phyloP scores from a whole-genome alignment of 2,797 vertebrate genomes.

The Harpagifer antarcticus region DNA sequence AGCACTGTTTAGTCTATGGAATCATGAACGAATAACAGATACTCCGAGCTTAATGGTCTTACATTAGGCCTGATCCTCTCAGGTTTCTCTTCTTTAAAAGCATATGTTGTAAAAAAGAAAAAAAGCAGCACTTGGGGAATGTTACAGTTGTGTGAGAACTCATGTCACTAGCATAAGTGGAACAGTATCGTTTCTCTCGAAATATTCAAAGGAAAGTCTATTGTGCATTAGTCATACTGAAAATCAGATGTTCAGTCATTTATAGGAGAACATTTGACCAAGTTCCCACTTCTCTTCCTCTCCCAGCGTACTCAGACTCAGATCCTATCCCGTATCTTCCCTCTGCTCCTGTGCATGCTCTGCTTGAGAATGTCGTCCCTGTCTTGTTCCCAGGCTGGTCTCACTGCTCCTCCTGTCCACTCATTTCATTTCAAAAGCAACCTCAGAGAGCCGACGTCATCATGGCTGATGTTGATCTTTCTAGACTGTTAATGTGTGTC shows the following conservation, averaged over 20 bases:
- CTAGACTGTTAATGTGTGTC: slow-evolving; percentile 14
- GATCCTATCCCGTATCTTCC: slow-evolving; percentile 55
- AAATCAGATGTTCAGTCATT: slow-evolving; percentile 65
- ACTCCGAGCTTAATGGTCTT: slow-evolving; percentile 74
- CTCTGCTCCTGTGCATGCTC: slow-evolving; percentile 61
- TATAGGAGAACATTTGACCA: slow-evolving; percentile 51
- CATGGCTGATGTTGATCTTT: slow-evolving; percentile 18
- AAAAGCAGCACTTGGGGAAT: slow-evolving; percentile 15
- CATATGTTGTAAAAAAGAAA: slow-evolving; percentile 45
- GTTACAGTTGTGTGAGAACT: slow-evolving; percentile 29
- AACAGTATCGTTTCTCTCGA: slow-evolving; percentile 8
- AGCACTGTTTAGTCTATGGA: slow-evolving; percentile 77
- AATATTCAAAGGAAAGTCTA: slow-evolving; percentile 43
- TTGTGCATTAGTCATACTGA: slow-evolving; percentile 46
- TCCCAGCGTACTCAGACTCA: slow-evolving; percentile 32
- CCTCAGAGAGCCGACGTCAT: slow-evolving; percentile 30
- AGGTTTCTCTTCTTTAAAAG: slow-evolving; percentile 44
- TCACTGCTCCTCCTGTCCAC: slow-evolving; percentile 9
- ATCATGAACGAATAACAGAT: slow-evolving; percentile 78
- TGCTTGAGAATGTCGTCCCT: slow-evolving; percentile 66
- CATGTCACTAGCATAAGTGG: slow-evolving; percentile 35
- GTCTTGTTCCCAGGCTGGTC: slow-evolving; percentile 59
- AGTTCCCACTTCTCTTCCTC: slow-evolving; percentile 45
- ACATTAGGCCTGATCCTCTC: slow-evolving; percentile 60
- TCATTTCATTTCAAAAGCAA: slow-evolving; percentile 46